phyloP scores from a whole-genome alignment of 2,797 vertebrate species.

The Typhlichthys subterraneus region DNA sequence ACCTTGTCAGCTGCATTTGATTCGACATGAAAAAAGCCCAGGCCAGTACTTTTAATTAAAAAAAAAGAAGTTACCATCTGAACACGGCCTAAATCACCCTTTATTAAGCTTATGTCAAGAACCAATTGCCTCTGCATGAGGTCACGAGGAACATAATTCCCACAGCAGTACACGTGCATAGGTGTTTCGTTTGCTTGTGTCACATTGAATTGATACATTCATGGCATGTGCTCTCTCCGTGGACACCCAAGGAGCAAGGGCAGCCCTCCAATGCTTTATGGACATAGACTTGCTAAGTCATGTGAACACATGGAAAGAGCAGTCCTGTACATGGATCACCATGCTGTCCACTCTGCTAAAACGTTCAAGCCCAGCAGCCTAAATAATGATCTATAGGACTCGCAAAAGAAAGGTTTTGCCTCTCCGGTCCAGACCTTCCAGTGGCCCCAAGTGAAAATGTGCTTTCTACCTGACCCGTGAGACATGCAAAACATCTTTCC shows the following conservation, averaged over 20 bases:
- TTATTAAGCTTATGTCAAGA: conserved; percentile 25
- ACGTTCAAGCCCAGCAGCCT: conserved; percentile 25
- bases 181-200: background rate
- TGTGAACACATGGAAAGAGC: conserved; percentile 7
- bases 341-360: conserved; percentile 3
- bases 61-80: no score
- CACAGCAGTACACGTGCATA: background rate
- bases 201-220: background rate
- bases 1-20: no score
- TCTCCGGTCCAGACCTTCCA: no score
- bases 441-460: no score
- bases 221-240: background rate
- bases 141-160: conserved; percentile 25
- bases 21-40: conserved; percentile 9
- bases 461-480: no score
- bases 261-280: background rate
- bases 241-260: background rate
- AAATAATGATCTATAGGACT: conserved; percentile 30
- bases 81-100: conserved; percentile 24
- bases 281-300: background rate
- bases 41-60: conserved; percentile 13
- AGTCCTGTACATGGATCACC: conserved; percentile 10
- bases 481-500: no score
- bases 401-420: no score
- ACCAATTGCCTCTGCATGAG: conserved; percentile 28